These are phyloP conservation scores for Chaetura pelagica DNA, from an alignment of 2,113 vertebrate genomes.

Conservation along the genomic window DNA sequence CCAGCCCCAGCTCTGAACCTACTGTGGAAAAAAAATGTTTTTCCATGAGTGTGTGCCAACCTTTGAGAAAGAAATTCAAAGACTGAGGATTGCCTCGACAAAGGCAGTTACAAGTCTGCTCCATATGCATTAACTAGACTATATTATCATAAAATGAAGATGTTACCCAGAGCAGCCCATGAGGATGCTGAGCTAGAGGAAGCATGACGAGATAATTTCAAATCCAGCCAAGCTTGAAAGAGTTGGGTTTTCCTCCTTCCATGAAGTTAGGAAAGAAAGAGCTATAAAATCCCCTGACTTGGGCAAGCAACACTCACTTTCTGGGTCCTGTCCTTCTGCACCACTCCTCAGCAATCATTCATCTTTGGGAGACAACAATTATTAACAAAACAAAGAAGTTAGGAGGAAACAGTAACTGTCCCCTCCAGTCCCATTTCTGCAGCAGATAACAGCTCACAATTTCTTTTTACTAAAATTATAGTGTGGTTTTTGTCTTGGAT, in stretches of 20 bases:
- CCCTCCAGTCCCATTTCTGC: neutral
- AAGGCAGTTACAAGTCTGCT: neutral
- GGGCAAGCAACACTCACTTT: neutral
- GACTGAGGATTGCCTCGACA: neutral
- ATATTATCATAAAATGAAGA: constrained; percentile 6
- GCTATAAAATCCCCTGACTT: neutral
- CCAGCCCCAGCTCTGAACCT: neutral
- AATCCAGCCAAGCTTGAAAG: constrained; percentile 7
- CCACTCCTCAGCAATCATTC: neutral
- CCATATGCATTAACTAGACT: neutral
- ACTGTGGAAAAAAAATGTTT: neutral
- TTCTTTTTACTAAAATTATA: neutral
- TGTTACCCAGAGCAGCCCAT: neutral
- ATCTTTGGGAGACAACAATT: neutral
- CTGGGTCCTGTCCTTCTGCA: neutral
- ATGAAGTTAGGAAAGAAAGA: neutral
- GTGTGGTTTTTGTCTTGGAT: neutral
- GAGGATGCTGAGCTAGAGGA: constrained; percentile 42
- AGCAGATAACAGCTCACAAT: neutral
- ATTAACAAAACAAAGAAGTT: neutral
- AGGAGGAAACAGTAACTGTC: neutral
- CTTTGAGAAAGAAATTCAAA: neutral
- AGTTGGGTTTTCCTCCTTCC: neutral
- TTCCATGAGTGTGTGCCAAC: neutral
- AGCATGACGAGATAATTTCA: constrained; percentile 9